Base-by-base conservation (phyloP, 2,888 invertebrate genomes). In the Halictus ligatus region DNA sequence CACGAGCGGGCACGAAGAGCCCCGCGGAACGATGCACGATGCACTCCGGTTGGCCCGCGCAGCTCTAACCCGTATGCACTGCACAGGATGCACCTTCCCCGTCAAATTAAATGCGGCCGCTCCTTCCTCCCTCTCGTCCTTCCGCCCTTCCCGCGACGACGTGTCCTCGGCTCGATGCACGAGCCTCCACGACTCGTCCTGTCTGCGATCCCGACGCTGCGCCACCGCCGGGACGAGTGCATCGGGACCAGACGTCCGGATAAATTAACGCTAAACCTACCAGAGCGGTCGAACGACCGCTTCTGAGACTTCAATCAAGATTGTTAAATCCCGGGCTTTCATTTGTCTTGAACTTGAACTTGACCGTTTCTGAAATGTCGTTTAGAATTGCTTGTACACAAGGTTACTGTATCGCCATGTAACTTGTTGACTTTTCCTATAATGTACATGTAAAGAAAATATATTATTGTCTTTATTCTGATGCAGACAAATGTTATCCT, bases 61-160 rank as follows among this genome's bases (percentile, higher is more conserved):
- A 64, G 0, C 15, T 76, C 25, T 35, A 67, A 46, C 64, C 21
- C 50, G 64, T 64, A 64, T 29, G 64, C 64, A 18, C 29, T 29
- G 8, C 64, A 18, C 64, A 64, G 64, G 64, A 64, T 64, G 64
- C 64, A 64, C 29, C 64, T 64, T 64, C 64, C 64, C 64, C 15
- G 64, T n/a, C 18, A 29, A 29, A 64, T 64, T 64, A 64, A 58
- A 64, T 8, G 29, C 64, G 15, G 15, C 64, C 50, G 29, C 64
- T 64, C 64, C 64, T 64, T 64, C 64, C 64, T 64, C 64, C 64
- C 29, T 64, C 64, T 64, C 64, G 64, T 64, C 64, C 64, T 64
- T 64, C 25, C 64, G 29, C 64, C 64, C 64, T 64, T 29, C 64
- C 7, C 60, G 13, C 6, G 2, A 15, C 7, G 15, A 29, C 15